Conservation (phyloP, 2,113 vertebrate species). For the Turdus rufiventris region DNA sequence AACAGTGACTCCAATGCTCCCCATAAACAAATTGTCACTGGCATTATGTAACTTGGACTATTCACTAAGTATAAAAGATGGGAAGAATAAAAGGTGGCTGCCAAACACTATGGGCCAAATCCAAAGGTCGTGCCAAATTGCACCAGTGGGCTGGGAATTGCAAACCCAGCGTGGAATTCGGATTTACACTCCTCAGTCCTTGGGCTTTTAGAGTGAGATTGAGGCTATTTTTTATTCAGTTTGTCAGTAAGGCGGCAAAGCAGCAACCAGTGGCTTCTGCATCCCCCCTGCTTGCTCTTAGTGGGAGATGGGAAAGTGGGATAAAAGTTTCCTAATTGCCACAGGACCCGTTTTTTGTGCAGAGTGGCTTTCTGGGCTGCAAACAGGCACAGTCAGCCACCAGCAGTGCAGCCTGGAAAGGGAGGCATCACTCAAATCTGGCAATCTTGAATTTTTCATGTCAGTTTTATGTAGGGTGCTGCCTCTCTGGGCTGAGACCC, state of each 20-base stretch:
- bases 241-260: background rate
- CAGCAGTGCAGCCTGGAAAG: background rate
- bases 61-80: slow-evolving; percentile 31
- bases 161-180: background rate
- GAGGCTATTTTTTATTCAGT: background rate
- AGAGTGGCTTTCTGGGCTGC: background rate
- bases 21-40: slow-evolving; percentile 57
- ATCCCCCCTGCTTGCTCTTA: background rate
- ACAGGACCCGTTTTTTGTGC: accelerated
- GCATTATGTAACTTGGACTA: slow-evolving; percentile 55
- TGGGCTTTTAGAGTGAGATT: background rate
- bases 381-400: background rate
- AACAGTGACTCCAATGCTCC: slow-evolving; percentile 39
- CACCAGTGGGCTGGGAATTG: background rate
- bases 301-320: background rate
- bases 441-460: background rate
- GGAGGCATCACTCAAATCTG: background rate
- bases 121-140: background rate
- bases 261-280: background rate
- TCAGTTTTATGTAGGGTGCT: background rate
- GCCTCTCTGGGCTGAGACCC: background rate
- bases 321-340: background rate
- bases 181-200: background rate
- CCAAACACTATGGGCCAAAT: slow-evolving; percentile 29
- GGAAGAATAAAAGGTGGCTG: slow-evolving; percentile 45